These are phyloP conservation scores for Lethrus apterus DNA, from an alignment of 1,140 invertebrate species.

Conservation along the genomic window DNA sequence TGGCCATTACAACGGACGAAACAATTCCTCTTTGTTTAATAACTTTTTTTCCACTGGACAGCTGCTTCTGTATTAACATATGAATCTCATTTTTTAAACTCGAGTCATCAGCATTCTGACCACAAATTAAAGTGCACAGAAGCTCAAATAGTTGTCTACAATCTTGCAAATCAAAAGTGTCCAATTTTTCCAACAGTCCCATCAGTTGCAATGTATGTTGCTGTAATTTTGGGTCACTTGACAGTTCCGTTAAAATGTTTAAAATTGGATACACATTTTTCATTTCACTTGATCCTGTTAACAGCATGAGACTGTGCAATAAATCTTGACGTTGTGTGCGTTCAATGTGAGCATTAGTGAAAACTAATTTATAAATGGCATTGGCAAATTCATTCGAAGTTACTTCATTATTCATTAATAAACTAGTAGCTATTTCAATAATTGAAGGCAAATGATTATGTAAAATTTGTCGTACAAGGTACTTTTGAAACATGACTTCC, in stretches of 20 bases:
- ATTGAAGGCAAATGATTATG: conserved; percentile 39
- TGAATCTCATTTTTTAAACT: conserved; percentile 52
- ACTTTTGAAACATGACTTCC: conserved; percentile 37
- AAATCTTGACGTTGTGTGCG: conserved; percentile 28
- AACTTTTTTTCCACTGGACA: conserved; percentile 44
- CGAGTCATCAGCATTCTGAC: conserved; percentile 37
- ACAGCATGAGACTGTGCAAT: conserved; percentile 27
- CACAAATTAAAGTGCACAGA: conserved; percentile 49
- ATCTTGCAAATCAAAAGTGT: conserved; percentile 49
- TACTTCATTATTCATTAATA: conserved; percentile 22
- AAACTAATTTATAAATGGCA: conserved; percentile 25
- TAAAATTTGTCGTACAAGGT: conserved; percentile 35
- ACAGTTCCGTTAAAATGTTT: conserved; percentile 23
- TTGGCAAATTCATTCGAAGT: conserved; percentile 24
- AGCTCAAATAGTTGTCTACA: conserved; percentile 46
- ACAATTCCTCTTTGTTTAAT: conserved; percentile 44
- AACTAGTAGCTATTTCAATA: conserved; percentile 38
- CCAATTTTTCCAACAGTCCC: conserved; percentile 51
- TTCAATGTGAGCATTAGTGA: conserved; percentile 24
- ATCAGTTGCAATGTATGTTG: conserved; percentile 41
- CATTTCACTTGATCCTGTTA: conserved; percentile 22
- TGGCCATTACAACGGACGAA: conserved; percentile 42
- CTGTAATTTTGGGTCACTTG: conserved; percentile 29
- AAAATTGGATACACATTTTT: conserved; percentile 24
- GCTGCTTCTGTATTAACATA: conserved; percentile 55